Evolutionary conservation across 2,113 vertebrate species (phyloP).

Genomic region (Felis catus): DNA sequence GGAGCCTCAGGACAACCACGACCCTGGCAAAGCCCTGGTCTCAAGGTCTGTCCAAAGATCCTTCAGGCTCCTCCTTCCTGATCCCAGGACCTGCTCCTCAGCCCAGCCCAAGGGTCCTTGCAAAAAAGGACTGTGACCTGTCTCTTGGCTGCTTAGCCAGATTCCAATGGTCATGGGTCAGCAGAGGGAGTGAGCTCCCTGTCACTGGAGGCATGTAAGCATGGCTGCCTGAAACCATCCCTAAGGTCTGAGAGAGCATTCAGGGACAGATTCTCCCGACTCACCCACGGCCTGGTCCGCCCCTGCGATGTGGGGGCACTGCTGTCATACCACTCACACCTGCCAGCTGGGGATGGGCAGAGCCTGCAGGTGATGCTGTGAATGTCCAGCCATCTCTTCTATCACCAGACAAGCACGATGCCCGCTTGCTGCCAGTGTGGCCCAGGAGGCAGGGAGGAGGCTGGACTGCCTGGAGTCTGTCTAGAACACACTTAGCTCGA

Average conservation of each 20-base stretch:
- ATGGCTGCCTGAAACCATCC: neutral
- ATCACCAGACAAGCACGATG: neutral
- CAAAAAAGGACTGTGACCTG: neutral
- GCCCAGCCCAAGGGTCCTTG: neutral
- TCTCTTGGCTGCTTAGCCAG: neutral
- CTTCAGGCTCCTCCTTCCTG: neutral
- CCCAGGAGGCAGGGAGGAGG: neutral
- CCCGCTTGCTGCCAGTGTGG: neutral
- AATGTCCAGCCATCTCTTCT: neutral
- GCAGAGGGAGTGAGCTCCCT: neutral
- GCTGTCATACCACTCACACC: neutral
- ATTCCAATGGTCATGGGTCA: neutral
- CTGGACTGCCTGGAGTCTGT: neutral
- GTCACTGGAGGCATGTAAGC: neutral
- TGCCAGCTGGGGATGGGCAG: neutral
- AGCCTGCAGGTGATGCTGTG: neutral
- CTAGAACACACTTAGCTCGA: neutral
- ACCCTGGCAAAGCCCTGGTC: neutral
- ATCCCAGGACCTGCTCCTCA: neutral
- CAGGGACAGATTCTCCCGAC: neutral
- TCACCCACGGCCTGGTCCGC: neutral
- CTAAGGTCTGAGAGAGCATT: neutral
- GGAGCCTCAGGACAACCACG: neutral
- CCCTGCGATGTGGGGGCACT: neutral
- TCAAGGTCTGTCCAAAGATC: neutral